These are phyloP conservation scores for Eumaeus atala DNA, from an alignment of 1,140 invertebrate genomes.

Conservation along the genomic window DNA sequence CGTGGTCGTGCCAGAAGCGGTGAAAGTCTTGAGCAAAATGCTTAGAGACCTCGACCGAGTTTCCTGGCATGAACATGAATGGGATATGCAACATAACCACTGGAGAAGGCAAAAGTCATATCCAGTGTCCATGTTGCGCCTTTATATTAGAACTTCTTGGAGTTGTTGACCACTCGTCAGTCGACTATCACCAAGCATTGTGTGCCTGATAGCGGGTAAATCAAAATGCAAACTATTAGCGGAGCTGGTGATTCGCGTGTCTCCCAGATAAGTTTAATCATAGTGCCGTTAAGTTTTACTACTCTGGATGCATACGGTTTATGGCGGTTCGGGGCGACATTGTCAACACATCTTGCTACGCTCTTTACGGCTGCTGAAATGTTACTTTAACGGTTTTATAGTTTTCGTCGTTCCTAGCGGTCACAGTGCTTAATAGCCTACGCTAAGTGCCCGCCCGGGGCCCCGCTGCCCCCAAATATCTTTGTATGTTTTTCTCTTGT, in stretches of 20 bases:
- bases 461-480: conserved; percentile 54
- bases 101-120: too few relatives aligned
- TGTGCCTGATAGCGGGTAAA: conserved; percentile 3
- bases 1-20: too few relatives aligned
- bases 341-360: conserved; percentile 71
- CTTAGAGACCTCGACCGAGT: too few relatives aligned
- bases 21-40: too few relatives aligned
- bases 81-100: too few relatives aligned
- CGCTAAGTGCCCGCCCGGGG: conserved; percentile 69
- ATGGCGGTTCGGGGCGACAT: conserved; percentile 63
- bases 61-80: too few relatives aligned
- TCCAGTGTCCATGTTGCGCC: too few relatives aligned
- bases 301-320: conserved; percentile 68
- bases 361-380: conserved; percentile 71
- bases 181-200: conserved; percentile 31
- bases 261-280: conserved; percentile 71
- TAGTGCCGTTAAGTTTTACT: conserved; percentile 70
- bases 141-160: too few relatives aligned
- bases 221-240: conserved; percentile 39
- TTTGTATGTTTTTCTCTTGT: conserved; percentile 56
- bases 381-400: conserved; percentile 74
- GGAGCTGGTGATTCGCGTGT: conserved; percentile 53
- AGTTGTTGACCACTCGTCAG: too few relatives aligned
- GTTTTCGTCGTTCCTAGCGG: conserved; percentile 66
- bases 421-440: conserved; percentile 64